phyloP scores from a whole-genome alignment of 2,113 vertebrate genomes.

The Megaptera novaeangliae region DNA sequence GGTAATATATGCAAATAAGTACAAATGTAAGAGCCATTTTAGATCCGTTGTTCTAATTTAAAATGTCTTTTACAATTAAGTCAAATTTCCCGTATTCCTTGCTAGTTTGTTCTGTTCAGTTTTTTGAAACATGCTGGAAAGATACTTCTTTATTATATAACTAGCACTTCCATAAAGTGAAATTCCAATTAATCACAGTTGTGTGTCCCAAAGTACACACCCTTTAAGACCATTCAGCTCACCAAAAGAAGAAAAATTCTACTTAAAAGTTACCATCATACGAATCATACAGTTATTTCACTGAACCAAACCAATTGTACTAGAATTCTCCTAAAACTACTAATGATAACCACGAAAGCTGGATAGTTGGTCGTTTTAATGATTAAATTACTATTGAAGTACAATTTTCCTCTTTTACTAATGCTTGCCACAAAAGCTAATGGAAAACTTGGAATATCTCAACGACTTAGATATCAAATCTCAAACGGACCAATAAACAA shows the following conservation, averaged over 20 bases:
- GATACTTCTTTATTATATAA: neutral
- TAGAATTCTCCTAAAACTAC: neutral
- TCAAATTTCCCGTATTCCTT: constrained; percentile 25
- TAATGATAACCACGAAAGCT: neutral
- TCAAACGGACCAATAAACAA: neutral
- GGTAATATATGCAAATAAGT: constrained; percentile 38
- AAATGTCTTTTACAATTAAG: constrained; percentile 41
- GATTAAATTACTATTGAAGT: neutral
- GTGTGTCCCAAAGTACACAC: neutral
- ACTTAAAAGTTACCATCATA: neutral
- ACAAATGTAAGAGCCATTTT: neutral
- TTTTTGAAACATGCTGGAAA: constrained; percentile 20
- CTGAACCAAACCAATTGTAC: neutral
- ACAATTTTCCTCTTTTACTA: neutral
- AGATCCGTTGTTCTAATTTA: constrained; percentile 36
- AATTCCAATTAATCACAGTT: neutral
- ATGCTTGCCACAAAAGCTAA: neutral
- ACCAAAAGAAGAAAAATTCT: neutral
- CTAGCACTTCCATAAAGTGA: neutral
- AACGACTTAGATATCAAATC: neutral
- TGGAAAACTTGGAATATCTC: neutral
- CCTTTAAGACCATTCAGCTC: neutral
- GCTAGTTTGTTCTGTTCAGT: constrained; percentile 10
- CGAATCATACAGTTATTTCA: neutral
- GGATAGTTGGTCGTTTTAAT: neutral